Conservation (phyloP, 1,140 invertebrate species). For the Bombus picipes region DNA sequence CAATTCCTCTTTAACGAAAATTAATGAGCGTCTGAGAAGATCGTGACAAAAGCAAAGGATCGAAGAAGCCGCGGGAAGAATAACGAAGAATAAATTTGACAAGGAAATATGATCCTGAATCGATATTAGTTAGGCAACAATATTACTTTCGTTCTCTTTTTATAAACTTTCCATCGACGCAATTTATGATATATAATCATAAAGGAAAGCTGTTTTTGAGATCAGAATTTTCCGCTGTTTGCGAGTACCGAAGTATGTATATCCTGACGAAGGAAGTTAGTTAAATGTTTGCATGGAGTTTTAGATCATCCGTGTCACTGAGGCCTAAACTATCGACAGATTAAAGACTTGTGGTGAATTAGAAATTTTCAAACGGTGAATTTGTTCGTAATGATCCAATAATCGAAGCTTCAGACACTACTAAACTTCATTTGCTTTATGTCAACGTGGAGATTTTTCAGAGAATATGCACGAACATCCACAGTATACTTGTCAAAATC, state of each 20-base stretch:
- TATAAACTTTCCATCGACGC: background rate
- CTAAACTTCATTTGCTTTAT: no score
- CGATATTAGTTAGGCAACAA: background rate
- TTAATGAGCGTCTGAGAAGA: background rate
- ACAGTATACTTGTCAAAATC: no score
- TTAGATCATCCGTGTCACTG: background rate
- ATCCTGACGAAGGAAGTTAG: background rate
- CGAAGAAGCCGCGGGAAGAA: background rate
- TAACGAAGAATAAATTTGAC: background rate
- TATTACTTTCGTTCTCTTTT: background rate
- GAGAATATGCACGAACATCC: no score
- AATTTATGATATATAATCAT: background rate
- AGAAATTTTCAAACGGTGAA: background rate
- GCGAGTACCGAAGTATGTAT: no score
- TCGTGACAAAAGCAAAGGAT: background rate
- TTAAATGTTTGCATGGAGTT: background rate
- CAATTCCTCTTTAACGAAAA: background rate
- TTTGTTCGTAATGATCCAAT: background rate
- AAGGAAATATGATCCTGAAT: background rate
- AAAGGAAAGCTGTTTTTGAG: background rate
- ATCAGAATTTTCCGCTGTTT: background rate
- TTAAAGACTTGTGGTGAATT: background rate
- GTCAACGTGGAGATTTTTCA: no score
- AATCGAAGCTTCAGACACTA: background rate
- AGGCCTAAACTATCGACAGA: background rate